A percentile compares a stretch with the other conserved stretches of the same genome.
Evolutionary conservation across 2,888 invertebrate genomes (phyloP).

Genomic region (Tenodera sinensis): DNA sequence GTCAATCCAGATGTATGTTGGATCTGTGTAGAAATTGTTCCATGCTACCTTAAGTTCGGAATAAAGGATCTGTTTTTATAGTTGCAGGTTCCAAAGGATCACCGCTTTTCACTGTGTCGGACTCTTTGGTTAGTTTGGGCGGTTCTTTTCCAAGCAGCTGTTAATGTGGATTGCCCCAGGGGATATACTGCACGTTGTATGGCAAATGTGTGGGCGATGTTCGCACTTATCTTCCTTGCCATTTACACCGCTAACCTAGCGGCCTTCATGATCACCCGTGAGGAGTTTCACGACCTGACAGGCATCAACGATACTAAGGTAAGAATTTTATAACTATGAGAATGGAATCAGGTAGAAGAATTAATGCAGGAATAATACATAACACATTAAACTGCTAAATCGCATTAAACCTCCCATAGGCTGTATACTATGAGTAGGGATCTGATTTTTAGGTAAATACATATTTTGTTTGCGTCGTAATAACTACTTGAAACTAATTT

Average conservation of each 20-base stretch:
- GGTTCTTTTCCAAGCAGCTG: slow-evolving; percentile 95
- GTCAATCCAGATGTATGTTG: no score
- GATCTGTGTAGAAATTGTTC: not conserved
- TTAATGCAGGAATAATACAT: no score
- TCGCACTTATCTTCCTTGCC: slow-evolving; percentile 97
- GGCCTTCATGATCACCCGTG: slow-evolving; percentile 98
- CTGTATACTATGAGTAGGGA: no score
- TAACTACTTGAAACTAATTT: no score
- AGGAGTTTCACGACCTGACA: slow-evolving; percentile 87
- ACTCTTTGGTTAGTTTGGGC: slow-evolving; percentile 99
- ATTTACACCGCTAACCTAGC: slow-evolving; percentile 99
- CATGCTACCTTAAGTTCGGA: not conserved
- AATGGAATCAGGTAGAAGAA: no score
- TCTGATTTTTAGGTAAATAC: no score
- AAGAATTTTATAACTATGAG: slow-evolving; percentile 16
- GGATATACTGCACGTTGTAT: slow-evolving; percentile 86
- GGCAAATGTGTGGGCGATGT: slow-evolving; percentile 98
- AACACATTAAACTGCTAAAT: no score
- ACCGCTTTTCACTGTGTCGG: slow-evolving; percentile 91
- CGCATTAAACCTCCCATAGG: no score
- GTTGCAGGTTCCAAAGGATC: slow-evolving; percentile 60
- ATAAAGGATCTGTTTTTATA: not conserved
- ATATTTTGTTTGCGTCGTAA: no score
- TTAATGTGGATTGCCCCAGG: slow-evolving; percentile 93
- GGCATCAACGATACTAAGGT: slow-evolving; percentile 76